Conservation (phyloP, 64 coral and sea anemone genomes). For the Stichodactyla mertensii region DNA sequence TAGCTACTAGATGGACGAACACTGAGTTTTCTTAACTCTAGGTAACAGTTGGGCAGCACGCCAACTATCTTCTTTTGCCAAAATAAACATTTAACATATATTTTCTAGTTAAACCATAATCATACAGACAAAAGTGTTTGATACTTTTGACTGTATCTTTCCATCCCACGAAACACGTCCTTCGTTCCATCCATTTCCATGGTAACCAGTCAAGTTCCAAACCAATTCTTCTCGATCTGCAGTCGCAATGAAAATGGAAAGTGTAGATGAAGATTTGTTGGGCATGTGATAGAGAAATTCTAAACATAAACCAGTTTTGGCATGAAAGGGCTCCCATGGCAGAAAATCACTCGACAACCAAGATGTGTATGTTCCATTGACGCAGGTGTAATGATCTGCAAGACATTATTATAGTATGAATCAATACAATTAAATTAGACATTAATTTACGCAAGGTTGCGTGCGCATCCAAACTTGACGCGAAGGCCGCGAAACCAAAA, state of each 20-base stretch:
- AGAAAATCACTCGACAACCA: background rate
- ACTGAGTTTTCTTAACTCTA: too few relatives aligned
- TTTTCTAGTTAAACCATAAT: background rate
- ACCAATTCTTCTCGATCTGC: background rate
- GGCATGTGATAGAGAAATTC: slow-evolving; percentile 32
- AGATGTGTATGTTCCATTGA: background rate
- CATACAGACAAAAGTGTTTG: background rate
- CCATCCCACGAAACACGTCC: slow-evolving; percentile 10
- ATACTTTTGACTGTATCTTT: background rate
- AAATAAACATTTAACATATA: too few relatives aligned
- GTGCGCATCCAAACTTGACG: too few relatives aligned
- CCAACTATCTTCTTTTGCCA: too few relatives aligned
- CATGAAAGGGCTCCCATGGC: background rate
- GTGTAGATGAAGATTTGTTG: background rate
- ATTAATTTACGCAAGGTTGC: too few relatives aligned
- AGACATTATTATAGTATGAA: too few relatives aligned
- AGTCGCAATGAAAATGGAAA: background rate
- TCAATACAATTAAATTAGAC: too few relatives aligned
- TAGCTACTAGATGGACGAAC: too few relatives aligned
- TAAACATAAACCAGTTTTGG: slow-evolving; percentile 20
- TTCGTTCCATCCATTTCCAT: slow-evolving; percentile 16
- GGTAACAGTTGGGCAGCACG: too few relatives aligned
- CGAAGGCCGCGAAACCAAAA: too few relatives aligned
- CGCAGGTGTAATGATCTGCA: background rate
- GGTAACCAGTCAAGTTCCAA: slow-evolving; percentile 36